phyloP scores from a whole-genome alignment of 1,140 invertebrate species.

The Mercenaria mercenaria region DNA sequence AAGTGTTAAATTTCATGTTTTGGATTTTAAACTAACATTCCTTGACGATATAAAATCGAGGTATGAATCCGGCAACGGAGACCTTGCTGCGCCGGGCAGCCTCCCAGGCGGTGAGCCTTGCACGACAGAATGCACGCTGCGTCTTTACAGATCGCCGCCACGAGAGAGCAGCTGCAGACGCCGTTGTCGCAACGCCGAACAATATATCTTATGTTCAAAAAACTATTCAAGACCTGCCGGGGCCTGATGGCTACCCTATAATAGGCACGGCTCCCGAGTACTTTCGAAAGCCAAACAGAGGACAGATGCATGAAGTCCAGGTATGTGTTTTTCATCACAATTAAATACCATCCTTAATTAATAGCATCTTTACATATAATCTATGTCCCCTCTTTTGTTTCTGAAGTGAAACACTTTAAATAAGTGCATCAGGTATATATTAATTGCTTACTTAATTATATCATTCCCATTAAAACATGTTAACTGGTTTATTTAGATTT shows the following conservation, averaged over 20 bases:
- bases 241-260: constrained; percentile 75
- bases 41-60: background rate
- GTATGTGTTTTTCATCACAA: constrained; percentile 64
- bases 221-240: constrained; percentile 73
- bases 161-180: background rate
- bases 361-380: too few relatives aligned
- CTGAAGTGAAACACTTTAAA: too few relatives aligned
- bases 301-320: constrained; percentile 79
- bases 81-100: constrained; percentile 49
- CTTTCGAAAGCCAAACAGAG: constrained; percentile 75
- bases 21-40: background rate
- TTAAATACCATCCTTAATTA: too few relatives aligned
- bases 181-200: background rate
- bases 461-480: too few relatives aligned
- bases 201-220: background rate
- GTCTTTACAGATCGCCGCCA: constrained; percentile 23
- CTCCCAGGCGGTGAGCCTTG: constrained; percentile 36
- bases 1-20: background rate
- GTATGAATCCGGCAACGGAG: constrained; percentile 52
- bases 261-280: constrained; percentile 75
- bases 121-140: constrained; percentile 33
- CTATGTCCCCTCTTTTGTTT: too few relatives aligned
- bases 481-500: too few relatives aligned
- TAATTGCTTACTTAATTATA: too few relatives aligned
- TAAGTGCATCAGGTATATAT: too few relatives aligned